phyloP scores from a whole-genome alignment of 2,888 invertebrate genomes.

The Oithona nana region DNA sequence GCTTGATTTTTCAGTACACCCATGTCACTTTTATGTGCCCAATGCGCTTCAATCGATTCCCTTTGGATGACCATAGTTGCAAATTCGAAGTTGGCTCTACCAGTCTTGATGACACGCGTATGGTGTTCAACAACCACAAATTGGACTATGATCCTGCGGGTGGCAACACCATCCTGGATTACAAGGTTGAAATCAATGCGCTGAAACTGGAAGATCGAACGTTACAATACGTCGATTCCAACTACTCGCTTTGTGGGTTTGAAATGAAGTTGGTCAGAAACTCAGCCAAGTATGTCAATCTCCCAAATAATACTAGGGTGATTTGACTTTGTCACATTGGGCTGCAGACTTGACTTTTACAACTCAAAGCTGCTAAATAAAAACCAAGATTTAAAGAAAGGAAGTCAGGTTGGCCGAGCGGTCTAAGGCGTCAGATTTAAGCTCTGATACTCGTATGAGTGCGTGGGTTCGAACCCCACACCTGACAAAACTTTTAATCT shows the following conservation, averaged over 20 bases:
- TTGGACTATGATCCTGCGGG: conserved; percentile 2
- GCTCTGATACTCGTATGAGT: no score
- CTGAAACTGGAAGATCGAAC: conserved; percentile 7
- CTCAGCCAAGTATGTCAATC: conserved; percentile 12
- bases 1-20: conserved; percentile 1
- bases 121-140: conserved; percentile 1
- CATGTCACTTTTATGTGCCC: conserved; percentile 17
- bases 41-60: conserved; percentile 15
- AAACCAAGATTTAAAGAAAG: no score
- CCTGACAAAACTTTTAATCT: no score
- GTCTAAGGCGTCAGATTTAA: no score
- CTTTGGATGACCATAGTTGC: conserved; percentile 9
- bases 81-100: conserved; percentile 2
- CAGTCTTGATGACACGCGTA: conserved; percentile 6
- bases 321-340: no score
- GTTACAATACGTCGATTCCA: conserved; percentile 1
- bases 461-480: no score
- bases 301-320: no score
- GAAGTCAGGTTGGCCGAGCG: no score
- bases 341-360: no score
- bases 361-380: no score
- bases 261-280: conserved; percentile 11
- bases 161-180: conserved; percentile 15
- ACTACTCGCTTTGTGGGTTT: conserved; percentile 10
- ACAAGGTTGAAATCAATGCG: not conserved